Base-by-base conservation (phyloP, 1,140 invertebrate species). In the Achatina immaculata region DNA sequence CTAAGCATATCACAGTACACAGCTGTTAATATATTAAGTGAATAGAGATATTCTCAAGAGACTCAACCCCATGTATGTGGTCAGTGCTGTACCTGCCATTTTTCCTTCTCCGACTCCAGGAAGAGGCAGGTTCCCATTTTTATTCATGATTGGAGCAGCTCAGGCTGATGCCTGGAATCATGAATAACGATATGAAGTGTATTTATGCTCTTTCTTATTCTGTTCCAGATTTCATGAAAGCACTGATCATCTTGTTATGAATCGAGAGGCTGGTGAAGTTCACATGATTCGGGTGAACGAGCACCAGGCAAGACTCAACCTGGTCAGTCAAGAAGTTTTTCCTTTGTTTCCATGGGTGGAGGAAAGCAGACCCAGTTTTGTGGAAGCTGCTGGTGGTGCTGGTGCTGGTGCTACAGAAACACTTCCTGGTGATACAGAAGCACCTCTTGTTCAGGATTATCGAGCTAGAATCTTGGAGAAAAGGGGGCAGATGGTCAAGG, bases 231-330 rank as follows among this genome's bases (percentile, higher is more conserved):
- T 78, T 68, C 76, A 55, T 66, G 36, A 38, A 14, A 72, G 45
- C n/a, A 80, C 68, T 45, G 68, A 80, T 28, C 78, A 80, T 34
- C 28, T 80, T 45, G 45, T 80, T 9, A 69, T 80, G 14, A 80
- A 80, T 48, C 28, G 48, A 11, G 65, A 51, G 0, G 42, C 78
- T 2, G 34, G 2, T 19, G 66, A 51, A 66, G 78, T 48, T 48
- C 66, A 71, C 24, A 42, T 80, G 48, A 48, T 48, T 24, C n/a
- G 78, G 0, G 78, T 80, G 16, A 28, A 43, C 31, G 48, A 31
- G 1, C 78, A 80, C 40, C 78, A 80, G 48, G 68, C 78, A 0
- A 48, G 28, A 48, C 68, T 80, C 2, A 80, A 72, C 38, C 9
- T 80, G 24, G 78, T 80, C 21, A 40, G 36, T 34, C 19, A 6